A percentile compares a stretch with the other conserved stretches of the same genome.
These are phyloP conservation scores for Choristoneura fumiferana DNA, from an alignment of 1,140 invertebrate species.

Conservation along the genomic window DNA sequence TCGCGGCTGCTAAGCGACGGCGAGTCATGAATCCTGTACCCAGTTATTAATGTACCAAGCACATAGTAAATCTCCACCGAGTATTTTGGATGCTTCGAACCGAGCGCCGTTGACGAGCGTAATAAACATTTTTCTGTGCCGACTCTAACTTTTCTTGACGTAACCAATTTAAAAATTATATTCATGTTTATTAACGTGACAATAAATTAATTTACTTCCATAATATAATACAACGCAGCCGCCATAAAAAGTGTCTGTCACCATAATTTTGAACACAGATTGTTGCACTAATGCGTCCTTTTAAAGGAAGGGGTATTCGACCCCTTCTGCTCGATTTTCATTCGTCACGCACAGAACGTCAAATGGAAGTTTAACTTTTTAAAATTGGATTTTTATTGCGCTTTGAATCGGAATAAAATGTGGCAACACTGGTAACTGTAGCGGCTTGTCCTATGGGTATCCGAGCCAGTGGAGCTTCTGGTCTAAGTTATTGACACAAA, in stretches of 20 bases:
- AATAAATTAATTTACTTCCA: constrained; percentile 67
- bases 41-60: constrained; percentile 8
- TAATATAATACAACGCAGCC: constrained; percentile 48
- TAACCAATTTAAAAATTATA: constrained; percentile 45
- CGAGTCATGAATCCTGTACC: not conserved
- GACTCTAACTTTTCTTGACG: constrained; percentile 24
- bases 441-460: not conserved
- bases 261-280: constrained; percentile 69
- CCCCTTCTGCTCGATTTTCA: constrained; percentile 51
- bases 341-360: constrained; percentile 68
- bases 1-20: not conserved
- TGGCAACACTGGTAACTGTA: constrained; percentile 21
- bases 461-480: no score
- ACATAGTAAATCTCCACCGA: constrained; percentile 1
- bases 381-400: constrained; percentile 71
- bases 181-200: constrained; percentile 44
- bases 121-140: constrained; percentile 28
- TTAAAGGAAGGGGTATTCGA: constrained; percentile 54
- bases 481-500: no score
- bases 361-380: constrained; percentile 71
- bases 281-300: constrained; percentile 50
- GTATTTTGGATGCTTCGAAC: not conserved
- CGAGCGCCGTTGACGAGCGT: constrained; percentile 12
- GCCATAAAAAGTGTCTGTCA: constrained; percentile 66
- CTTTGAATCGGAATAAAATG: constrained; percentile 48